phyloP scores from a whole-genome alignment of 2,888 invertebrate genomes.

The Caradrina kadenii region DNA sequence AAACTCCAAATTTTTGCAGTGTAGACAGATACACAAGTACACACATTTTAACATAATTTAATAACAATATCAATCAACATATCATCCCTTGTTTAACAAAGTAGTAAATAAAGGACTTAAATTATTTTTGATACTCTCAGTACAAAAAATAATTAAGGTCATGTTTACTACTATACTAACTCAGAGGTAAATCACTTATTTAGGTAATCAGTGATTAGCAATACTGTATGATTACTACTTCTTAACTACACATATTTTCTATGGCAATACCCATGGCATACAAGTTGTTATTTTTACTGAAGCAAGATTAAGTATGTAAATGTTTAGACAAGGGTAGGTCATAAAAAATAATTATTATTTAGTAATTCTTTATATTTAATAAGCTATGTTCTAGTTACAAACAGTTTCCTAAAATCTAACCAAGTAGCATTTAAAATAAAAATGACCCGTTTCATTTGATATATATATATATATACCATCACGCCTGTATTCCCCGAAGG shows the following conservation, averaged over 20 bases:
- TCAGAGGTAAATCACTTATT: slow-evolving; percentile 48
- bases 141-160: too few relatives aligned
- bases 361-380: neutral
- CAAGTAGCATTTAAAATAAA: neutral
- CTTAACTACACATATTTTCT: slow-evolving; percentile 19
- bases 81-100: slow-evolving; percentile 18
- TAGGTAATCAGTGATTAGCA: slow-evolving; percentile 32
- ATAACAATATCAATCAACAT: slow-evolving; percentile 12
- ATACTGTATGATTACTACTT: slow-evolving; percentile 44
- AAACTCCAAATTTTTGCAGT: neutral
- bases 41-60: slow-evolving; percentile 5
- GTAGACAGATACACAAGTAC: slow-evolving; percentile 3
- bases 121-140: slow-evolving; percentile 39
- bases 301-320: neutral
- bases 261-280: slow-evolving; percentile 1
- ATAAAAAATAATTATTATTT: neutral
- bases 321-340: neutral
- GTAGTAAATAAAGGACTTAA: slow-evolving; percentile 21
- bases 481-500: too few relatives aligned
- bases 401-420: slow-evolving; percentile 14
- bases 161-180: slow-evolving; percentile 6
- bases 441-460: slow-evolving; percentile 1
- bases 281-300: neutral
- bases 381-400: slow-evolving; percentile 9
- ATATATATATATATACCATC: too few relatives aligned